phyloP scores from a whole-genome alignment of 2,888 invertebrate genomes.

The Drosophila setosimentum region DNA sequence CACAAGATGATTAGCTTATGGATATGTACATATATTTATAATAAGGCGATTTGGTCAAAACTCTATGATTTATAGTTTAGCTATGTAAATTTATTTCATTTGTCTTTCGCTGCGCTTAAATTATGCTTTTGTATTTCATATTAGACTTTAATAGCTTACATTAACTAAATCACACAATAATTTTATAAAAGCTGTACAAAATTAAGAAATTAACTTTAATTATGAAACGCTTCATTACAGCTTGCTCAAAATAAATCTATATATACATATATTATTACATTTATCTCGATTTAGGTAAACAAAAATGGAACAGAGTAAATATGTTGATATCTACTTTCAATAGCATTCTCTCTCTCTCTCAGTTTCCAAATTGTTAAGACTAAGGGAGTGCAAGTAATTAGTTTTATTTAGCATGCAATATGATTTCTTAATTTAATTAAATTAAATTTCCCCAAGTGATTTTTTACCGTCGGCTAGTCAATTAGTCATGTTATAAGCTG shows the following conservation, averaged over 20 bases:
- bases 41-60: background rate
- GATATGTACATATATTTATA: background rate
- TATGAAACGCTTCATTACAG: background rate
- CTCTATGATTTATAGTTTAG: slow-evolving; percentile 1
- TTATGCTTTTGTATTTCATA: background rate
- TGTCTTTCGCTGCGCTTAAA: background rate
- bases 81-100: background rate
- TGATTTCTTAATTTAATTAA: background rate
- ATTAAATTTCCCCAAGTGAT: background rate
- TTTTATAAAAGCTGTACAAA: background rate
- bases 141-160: background rate
- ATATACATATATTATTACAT: background rate
- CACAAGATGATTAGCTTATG: slow-evolving; percentile 21
- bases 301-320: background rate
- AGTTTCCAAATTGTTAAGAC: background rate
- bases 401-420: background rate
- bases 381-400: background rate
- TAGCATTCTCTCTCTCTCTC: background rate
- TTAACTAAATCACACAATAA: background rate
- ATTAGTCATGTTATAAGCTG: background rate
- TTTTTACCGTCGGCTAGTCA: slow-evolving; percentile 17
- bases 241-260: background rate
- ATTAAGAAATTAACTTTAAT: background rate
- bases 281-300: background rate
- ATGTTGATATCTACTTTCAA: background rate